Conservation (phyloP, 2,888 invertebrate species). For the Argynnis bischoffii region DNA sequence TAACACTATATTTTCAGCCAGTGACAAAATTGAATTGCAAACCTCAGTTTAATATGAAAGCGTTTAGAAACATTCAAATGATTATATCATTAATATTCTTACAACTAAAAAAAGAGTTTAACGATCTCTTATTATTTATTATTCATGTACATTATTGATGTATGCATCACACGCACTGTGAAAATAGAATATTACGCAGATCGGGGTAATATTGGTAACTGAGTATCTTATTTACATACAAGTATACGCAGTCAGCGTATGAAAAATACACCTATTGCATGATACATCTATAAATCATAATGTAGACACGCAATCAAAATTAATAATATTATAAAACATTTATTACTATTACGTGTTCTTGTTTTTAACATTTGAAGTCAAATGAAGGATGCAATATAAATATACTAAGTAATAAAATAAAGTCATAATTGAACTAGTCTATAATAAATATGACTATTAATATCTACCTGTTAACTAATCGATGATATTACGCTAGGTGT, state of each 20-base stretch:
- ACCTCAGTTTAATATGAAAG: neutral
- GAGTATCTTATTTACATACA: neutral
- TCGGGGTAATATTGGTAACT: constrained; percentile 3
- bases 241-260: neutral
- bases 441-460: no score
- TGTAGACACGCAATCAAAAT: neutral
- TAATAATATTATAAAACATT: neutral
- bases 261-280: constrained; percentile 1
- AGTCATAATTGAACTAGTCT: neutral
- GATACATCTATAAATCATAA: constrained; percentile 1
- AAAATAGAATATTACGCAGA: constrained; percentile 1
- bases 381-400: neutral
- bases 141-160: neutral
- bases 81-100: neutral
- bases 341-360: no score
- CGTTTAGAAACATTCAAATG: neutral
- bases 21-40: neutral
- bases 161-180: constrained; percentile 24
- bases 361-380: neutral
- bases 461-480: no score
- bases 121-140: neutral
- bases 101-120: neutral
- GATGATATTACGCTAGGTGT: no score
- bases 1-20: no score
- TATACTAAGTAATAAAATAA: constrained; percentile 1